A percentile compares a stretch with the other conserved stretches of the same genome.
These are phyloP conservation scores for Ailurus styani DNA, from an alignment of 2,113 vertebrate species.

Conservation along the genomic window DNA sequence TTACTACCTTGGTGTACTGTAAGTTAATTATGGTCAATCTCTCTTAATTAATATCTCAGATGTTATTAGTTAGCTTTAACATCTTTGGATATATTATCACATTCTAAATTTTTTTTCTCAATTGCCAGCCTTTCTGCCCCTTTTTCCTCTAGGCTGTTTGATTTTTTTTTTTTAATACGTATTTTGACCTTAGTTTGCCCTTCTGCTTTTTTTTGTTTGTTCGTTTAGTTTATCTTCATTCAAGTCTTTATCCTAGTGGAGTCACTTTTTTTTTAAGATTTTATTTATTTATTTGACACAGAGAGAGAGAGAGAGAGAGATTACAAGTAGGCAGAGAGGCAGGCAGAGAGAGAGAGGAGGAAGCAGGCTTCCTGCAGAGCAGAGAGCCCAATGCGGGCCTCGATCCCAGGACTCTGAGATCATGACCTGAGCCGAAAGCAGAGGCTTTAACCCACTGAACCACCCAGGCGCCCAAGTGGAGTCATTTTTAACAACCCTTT, in stretches of 20 bases:
- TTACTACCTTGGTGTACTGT: background rate
- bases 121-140: background rate
- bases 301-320: too few relatives aligned
- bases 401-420: too few relatives aligned
- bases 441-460: too few relatives aligned
- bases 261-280: too few relatives aligned
- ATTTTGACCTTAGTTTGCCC: background rate
- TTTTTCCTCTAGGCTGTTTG: background rate
- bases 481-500: background rate
- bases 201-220: background rate
- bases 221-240: background rate
- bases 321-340: too few relatives aligned
- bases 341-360: too few relatives aligned
- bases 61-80: background rate
- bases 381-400: too few relatives aligned
- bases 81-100: background rate
- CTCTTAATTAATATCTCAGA: background rate
- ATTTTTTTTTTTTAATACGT: background rate
- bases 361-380: too few relatives aligned
- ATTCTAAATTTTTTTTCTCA: background rate
- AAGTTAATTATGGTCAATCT: background rate
- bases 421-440: too few relatives aligned
- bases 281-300: too few relatives aligned
- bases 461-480: too few relatives aligned
- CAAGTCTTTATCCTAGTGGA: background rate